Percentiles rank a stretch among this genome's conserved stretches.
These are phyloP conservation scores for Nicator chloris DNA, from an alignment of 2,113 vertebrate genomes.

Conservation along the genomic window DNA sequence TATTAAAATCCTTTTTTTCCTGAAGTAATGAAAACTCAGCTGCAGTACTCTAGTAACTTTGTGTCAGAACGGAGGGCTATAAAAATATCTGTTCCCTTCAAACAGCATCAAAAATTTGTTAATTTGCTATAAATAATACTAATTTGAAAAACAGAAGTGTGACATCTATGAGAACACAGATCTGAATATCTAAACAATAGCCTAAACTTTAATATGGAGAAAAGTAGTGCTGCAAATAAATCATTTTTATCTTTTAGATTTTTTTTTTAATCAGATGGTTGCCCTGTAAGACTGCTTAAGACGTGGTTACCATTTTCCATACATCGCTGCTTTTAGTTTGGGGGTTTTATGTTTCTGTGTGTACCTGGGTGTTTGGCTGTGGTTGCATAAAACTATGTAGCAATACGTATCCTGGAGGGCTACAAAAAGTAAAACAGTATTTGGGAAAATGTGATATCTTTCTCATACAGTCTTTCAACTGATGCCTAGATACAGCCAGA, in stretches of 20 bases:
- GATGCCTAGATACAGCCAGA: background rate
- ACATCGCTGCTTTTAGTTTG: background rate
- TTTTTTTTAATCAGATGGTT: background rate
- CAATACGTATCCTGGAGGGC: background rate
- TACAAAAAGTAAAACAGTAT: background rate
- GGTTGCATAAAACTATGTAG: slow-evolving; percentile 1
- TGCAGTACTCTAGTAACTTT: background rate
- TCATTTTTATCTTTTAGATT: background rate
- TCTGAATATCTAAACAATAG: background rate
- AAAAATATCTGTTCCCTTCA: background rate
- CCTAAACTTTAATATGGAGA: background rate
- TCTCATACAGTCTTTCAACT: background rate
- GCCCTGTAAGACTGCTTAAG: slow-evolving; percentile 49
- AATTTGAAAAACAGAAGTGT: background rate
- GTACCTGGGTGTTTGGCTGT: background rate
- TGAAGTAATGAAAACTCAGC: background rate
- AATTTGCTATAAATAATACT: background rate
- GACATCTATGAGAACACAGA: background rate
- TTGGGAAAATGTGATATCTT: background rate
- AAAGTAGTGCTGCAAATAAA: background rate
- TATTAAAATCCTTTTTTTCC: background rate
- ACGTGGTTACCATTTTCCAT: background rate
- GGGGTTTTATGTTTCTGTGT: background rate
- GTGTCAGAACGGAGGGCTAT: background rate
- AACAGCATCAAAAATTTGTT: background rate